Conservation (phyloP, 1,140 invertebrate species). For the Papilio polytes region DNA sequence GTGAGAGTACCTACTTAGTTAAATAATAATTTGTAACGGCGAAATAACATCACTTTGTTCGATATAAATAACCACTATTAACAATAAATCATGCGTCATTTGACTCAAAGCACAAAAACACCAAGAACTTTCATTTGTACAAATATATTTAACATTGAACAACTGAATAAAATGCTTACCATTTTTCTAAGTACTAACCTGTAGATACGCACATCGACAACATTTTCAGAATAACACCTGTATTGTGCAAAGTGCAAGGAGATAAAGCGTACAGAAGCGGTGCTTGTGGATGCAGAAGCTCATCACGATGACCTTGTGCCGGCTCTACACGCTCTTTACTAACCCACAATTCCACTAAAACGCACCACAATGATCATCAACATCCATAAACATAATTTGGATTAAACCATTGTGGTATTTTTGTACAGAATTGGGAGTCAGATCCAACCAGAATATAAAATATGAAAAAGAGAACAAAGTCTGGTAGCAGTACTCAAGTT, state of each 20-base stretch:
- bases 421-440: not conserved
- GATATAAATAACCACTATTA: not conserved
- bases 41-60: not conserved
- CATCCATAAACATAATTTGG: not conserved
- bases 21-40: not conserved
- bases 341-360: not conserved
- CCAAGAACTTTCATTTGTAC: not conserved
- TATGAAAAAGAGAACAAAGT: not conserved
- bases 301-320: constrained; percentile 28
- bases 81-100: not conserved
- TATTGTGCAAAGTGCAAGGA: constrained; percentile 24
- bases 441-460: not conserved
- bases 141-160: constrained; percentile 6
- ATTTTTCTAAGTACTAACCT: constrained; percentile 12
- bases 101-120: not conserved
- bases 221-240: not conserved
- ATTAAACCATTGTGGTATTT: not conserved
- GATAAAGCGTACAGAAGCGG: constrained; percentile 45
- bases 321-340: constrained; percentile 3
- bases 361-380: not conserved
- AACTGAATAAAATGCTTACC: not conserved
- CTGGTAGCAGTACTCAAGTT: not conserved
- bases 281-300: constrained; percentile 39
- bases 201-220: not conserved
- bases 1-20: too few species aligned